Percentiles rank a stretch among this genome's conserved stretches.
These are phyloP conservation scores for Cheirogaleus medius DNA, from an alignment of 2,113 vertebrate species.

Conservation along the genomic window DNA sequence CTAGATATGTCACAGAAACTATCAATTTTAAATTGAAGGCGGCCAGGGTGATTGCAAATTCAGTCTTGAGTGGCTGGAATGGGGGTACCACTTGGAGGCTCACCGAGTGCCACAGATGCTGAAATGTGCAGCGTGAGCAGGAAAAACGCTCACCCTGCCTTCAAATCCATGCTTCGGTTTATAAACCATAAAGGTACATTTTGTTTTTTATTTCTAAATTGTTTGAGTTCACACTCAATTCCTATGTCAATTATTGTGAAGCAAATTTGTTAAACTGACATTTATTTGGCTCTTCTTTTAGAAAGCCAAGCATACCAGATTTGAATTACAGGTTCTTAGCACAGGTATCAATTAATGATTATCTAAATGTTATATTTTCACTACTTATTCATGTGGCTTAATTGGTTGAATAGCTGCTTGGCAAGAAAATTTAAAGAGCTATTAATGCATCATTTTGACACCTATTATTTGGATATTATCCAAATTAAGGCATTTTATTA, in stretches of 20 bases:
- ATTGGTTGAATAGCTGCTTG: conserved; percentile 32
- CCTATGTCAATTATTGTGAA: background rate
- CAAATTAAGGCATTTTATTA: conserved; percentile 67
- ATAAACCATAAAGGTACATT: background rate
- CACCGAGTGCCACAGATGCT: too few relatives aligned
- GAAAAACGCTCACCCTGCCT: background rate
- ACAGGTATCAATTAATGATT: background rate
- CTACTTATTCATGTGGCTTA: conserved; percentile 20
- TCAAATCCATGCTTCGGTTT: background rate
- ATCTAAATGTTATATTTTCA: conserved; percentile 29
- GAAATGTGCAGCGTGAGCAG: background rate
- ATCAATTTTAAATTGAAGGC: background rate
- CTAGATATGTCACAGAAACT: background rate
- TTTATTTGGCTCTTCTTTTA: conserved; percentile 34
- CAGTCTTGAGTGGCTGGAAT: background rate
- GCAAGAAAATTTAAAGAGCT: conserved; percentile 49
- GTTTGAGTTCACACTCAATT: background rate
- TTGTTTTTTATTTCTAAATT: background rate
- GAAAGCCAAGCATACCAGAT: conserved; percentile 1
- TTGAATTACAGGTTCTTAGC: conserved; percentile 45
- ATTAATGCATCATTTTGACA: conserved; percentile 57
- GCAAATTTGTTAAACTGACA: background rate
- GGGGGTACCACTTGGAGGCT: background rate
- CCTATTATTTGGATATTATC: conserved; percentile 47
- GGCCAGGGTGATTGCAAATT: background rate